Conservation (phyloP, 2,113 vertebrate species). For the Merops nubicus region DNA sequence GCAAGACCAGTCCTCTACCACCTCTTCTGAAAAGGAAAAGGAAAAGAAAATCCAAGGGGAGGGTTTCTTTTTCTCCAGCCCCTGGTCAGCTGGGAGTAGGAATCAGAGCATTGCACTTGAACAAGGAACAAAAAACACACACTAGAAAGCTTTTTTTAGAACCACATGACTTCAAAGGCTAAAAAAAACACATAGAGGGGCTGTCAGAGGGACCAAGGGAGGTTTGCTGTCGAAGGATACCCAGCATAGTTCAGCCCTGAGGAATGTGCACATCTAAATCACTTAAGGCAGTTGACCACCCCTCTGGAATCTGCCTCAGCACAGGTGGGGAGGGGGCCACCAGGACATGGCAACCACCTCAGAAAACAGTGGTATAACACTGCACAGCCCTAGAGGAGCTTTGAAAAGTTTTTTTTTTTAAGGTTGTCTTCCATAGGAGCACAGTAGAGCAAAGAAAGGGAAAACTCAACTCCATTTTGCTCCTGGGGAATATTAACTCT, state of each 20-base stretch:
- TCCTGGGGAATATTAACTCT: neutral
- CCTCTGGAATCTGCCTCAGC: neutral
- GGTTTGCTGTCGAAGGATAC: neutral
- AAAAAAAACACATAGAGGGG: rapidly evolving
- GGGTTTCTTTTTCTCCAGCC: neutral
- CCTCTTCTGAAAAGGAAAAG: neutral
- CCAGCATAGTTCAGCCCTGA: neutral
- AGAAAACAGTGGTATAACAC: neutral
- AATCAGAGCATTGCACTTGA: neutral
- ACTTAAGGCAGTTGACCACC: neutral
- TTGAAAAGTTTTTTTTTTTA: neutral
- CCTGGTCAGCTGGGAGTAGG: neutral
- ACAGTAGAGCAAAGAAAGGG: neutral
- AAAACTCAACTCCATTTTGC: neutral
- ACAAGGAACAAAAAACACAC: neutral
- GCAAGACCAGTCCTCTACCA: neutral
- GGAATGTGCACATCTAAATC: neutral
- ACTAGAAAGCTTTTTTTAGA: neutral
- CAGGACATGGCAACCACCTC: rapidly evolving
- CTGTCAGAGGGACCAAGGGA: neutral
- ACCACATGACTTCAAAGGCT: neutral
- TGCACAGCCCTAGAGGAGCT: neutral
- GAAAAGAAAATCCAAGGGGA: neutral
- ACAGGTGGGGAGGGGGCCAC: neutral
- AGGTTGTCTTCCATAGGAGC: neutral